These are phyloP conservation scores for Sinotaia quadrata DNA, from an alignment of 2,888 invertebrate species.

Conservation along the genomic window DNA sequence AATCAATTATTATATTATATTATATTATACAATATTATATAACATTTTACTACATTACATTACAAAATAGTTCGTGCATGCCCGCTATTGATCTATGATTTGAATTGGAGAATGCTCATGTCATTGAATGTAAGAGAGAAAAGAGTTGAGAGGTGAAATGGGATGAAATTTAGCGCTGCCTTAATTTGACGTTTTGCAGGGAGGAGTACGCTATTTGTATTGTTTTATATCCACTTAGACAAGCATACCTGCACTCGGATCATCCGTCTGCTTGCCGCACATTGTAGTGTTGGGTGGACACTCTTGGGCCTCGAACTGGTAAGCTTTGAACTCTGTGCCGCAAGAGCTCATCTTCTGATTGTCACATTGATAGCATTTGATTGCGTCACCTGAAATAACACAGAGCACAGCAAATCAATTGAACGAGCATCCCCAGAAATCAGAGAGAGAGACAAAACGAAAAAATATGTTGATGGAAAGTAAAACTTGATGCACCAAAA, in stretches of 20 bases:
- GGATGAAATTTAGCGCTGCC: not conserved
- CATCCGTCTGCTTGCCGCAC: constrained; percentile 41
- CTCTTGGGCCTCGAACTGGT: constrained; percentile 33
- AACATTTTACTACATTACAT: too few species aligned
- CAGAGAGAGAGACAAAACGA: too few species aligned
- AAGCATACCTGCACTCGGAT: constrained; percentile 29
- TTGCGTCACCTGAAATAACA: constrained; percentile 29
- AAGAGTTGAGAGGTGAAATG: not conserved
- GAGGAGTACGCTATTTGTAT: too few species aligned
- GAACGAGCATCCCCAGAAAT: too few species aligned
- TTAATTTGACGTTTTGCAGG: too few species aligned
- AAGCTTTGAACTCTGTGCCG: constrained; percentile 38
- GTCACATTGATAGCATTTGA: constrained; percentile 40
- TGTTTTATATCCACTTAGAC: too few species aligned
- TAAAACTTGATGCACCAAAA: too few species aligned
- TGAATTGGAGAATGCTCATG: too few species aligned
- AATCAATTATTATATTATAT: not conserved
- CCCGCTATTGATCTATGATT: too few species aligned
- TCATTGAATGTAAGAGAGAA: not conserved
- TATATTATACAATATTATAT: too few species aligned
- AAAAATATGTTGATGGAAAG: too few species aligned
- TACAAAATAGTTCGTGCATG: too few species aligned
- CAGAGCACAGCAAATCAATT: not conserved
- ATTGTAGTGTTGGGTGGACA: constrained; percentile 23
- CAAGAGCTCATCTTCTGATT: constrained; percentile 32